A percentile compares a stretch with the other conserved stretches of the same genome.
Conservation (phyloP, 1,140 invertebrate species). For the Eulimnadia texana region DNA sequence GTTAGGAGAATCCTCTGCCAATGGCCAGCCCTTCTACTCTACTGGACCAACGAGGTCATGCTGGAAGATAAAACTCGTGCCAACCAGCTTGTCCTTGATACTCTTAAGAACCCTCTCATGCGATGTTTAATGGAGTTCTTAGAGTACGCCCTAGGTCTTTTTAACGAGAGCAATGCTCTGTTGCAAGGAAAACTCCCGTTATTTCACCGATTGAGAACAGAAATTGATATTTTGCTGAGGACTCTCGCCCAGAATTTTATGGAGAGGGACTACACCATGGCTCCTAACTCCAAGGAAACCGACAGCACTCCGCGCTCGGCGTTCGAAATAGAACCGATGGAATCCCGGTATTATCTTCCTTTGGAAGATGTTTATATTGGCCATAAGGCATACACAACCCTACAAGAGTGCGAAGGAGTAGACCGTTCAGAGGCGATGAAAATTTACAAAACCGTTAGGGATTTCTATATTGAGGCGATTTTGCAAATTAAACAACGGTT, state of each 20-base stretch:
- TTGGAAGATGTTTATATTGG: neutral
- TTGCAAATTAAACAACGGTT: neutral
- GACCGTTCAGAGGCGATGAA: neutral
- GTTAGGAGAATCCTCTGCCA: slow-evolving; percentile 28
- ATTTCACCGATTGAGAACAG: slow-evolving; percentile 22
- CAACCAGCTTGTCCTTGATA: slow-evolving; percentile 24
- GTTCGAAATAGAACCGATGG: neutral
- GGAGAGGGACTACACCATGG: too few species aligned
- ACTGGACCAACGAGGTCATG: too few species aligned
- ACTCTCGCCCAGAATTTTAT: slow-evolving; percentile 19
- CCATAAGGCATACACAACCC: neutral
- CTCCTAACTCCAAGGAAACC: slow-evolving; percentile 14
- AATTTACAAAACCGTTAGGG: neutral
- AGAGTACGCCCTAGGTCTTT: slow-evolving; percentile 21
- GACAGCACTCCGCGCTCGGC: too few species aligned
- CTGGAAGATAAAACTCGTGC: slow-evolving; percentile 28
- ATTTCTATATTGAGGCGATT: neutral
- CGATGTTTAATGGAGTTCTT: slow-evolving; percentile 25
- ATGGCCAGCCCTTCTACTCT: slow-evolving; percentile 24
- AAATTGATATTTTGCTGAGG: slow-evolving; percentile 16
- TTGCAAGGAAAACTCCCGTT: slow-evolving; percentile 26
- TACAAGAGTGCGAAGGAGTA: neutral
- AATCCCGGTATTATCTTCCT: neutral
- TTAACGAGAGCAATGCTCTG: slow-evolving; percentile 24
- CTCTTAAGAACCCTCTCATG: slow-evolving; percentile 25